Base-by-base conservation (phyloP, 92 coral and sea anemone genomes). In the Pocillopora meandrina region DNA sequence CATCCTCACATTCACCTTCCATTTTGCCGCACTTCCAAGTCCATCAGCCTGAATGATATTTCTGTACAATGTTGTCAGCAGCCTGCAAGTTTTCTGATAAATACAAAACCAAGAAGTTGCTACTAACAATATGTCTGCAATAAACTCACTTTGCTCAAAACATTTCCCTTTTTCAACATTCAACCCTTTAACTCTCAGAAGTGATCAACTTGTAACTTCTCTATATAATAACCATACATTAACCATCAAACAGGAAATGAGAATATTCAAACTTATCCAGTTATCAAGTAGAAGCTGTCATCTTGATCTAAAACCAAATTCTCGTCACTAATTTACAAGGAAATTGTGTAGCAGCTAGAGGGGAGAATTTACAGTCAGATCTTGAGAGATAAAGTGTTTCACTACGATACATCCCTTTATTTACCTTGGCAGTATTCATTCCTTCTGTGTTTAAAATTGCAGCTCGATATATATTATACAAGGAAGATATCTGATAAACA, bases 11-110 rank as follows among this genome's bases (percentile, higher is more conserved):
- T 87, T 2, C 26, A 96, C 99, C 99, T 96, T 94, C 92, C 96
- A 92, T 76, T 89, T 90, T 26, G 90, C 98, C 63, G 91, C 90
- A 55, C 84, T 79, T 23, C 99, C 99, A 64, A 89, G 79, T 9
- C 89, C 87, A 84, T 94, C 99, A 52, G 89, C 86, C 23, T 82
- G 80, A 34, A 90, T 42, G 18, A 94, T 86, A 36, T 71, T 79
- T 23, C 59, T 69, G 83, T 92, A 80, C 65, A 94, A 65, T 49
- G 86, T 85, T 61, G 86, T 90, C 42, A 91, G 74, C 15, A 94
- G 65, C 26, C 77, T 87, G 66, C 93, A 77, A 3, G 91, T 84
- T 69, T 61, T 77, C 98, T 94, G 59, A 26, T 26, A 89, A 52
- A 83, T 21, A 64, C 42, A 81, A 56, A 47, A 16, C 52, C 34